These are phyloP conservation scores for Ictidomys tridecemlineatus DNA, from an alignment of 2,113 vertebrate species.

Conservation along the genomic window DNA sequence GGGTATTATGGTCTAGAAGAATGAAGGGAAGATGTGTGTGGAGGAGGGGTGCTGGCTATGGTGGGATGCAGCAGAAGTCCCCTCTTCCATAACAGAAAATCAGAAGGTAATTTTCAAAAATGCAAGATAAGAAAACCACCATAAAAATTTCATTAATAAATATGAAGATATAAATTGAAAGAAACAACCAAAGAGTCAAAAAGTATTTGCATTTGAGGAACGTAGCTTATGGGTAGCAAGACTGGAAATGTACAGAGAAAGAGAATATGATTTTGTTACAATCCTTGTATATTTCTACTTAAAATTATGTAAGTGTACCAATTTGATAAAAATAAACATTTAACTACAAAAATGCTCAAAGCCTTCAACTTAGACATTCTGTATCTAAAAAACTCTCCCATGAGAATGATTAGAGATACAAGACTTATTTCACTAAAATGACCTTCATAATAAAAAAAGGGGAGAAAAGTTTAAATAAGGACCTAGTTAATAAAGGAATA, in stretches of 20 bases:
- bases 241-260: background rate
- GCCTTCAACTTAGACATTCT: background rate
- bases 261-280: background rate
- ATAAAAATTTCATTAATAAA: background rate
- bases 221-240: background rate
- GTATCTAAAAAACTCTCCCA: conserved; percentile 20
- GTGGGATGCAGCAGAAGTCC: background rate
- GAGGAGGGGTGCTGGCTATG: background rate
- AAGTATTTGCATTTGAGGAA: background rate
- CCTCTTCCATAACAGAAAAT: background rate
- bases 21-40: background rate
- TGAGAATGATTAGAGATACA: conserved; percentile 24
- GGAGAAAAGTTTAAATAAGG: background rate
- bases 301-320: background rate
- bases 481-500: background rate
- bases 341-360: background rate
- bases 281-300: background rate
- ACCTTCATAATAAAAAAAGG: background rate
- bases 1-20: background rate
- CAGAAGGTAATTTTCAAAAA: background rate
- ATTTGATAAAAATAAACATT: conserved; percentile 46
- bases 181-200: background rate
- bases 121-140: background rate
- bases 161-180: background rate
- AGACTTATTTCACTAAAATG: background rate